Conservation (phyloP, 2,888 invertebrate genomes). For the Dasysyrphus albostriatus region DNA sequence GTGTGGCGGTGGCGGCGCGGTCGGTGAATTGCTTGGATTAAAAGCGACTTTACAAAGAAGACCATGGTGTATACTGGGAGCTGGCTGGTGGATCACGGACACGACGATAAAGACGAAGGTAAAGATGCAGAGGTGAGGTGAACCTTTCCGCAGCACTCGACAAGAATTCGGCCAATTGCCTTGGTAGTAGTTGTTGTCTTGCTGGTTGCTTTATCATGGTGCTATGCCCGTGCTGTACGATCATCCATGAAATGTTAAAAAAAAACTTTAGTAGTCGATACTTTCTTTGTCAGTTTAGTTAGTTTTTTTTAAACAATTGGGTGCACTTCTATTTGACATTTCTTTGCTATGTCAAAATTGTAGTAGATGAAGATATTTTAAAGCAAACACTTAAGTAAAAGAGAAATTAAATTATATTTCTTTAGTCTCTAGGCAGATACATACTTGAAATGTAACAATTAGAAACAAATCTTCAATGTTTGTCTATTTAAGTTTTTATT, state of each 20-base stretch:
- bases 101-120: conserved; percentile 33
- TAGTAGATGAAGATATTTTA: background rate
- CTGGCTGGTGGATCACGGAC: conserved; percentile 33
- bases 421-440: background rate
- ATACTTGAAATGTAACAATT: background rate
- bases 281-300: conserved; percentile 64
- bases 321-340: conserved; percentile 44
- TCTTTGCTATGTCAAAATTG: conserved; percentile 9
- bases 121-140: conserved; percentile 55
- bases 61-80: conserved; percentile 44
- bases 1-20: conserved; percentile 23
- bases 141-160: conserved; percentile 63
- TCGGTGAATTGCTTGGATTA: conserved; percentile 72
- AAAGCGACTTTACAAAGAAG: conserved; percentile 72
- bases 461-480: background rate
- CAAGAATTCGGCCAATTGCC: conserved; percentile 74
- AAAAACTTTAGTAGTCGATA: conserved; percentile 36
- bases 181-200: conserved; percentile 41
- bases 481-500: background rate
- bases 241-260: conserved; percentile 40
- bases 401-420: no score
- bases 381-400: background rate
- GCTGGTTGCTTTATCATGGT: conserved; percentile 30
- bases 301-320: conserved; percentile 1
- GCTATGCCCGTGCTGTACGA: conserved; percentile 45